A percentile compares a stretch with the other conserved stretches of the same genome.
phyloP scores from a whole-genome alignment of 2,113 vertebrate genomes.

The Erythrolamprus reginae region DNA sequence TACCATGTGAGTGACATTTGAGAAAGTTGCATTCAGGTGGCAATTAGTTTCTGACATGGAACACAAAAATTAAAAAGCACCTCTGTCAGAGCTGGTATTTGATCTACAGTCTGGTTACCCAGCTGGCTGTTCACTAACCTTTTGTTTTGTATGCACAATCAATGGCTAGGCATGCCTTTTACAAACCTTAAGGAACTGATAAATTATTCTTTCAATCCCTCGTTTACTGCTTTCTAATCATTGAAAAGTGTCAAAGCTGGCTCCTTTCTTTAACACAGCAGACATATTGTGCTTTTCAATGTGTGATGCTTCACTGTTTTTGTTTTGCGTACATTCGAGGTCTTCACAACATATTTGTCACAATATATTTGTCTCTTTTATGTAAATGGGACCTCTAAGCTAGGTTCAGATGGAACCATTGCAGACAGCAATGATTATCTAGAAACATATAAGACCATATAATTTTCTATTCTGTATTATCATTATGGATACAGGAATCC shows the following conservation, averaged over 20 bases:
- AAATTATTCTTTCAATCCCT: constrained; percentile 41
- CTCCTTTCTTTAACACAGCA: background rate
- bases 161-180: constrained; percentile 26
- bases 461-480: background rate
- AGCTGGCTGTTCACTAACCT: constrained; percentile 8
- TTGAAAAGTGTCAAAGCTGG: background rate
- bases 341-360: too few relatives aligned
- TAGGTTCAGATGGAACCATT: background rate
- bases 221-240: constrained; percentile 13
- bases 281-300: background rate
- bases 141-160: constrained; percentile 1
- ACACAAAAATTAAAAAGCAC: constrained; percentile 51
- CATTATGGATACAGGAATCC: background rate
- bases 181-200: constrained; percentile 34
- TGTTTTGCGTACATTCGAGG: background rate
- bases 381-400: background rate
- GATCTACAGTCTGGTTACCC: constrained; percentile 54
- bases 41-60: constrained; percentile 54
- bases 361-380: background rate
- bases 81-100: constrained; percentile 55
- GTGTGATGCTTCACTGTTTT: background rate
- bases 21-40: constrained; percentile 50
- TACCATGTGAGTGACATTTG: constrained; percentile 50
- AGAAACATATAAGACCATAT: background rate
- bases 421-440: background rate